Base-by-base conservation (phyloP, 2,797 vertebrate genomes). In the Anableps anableps region DNA sequence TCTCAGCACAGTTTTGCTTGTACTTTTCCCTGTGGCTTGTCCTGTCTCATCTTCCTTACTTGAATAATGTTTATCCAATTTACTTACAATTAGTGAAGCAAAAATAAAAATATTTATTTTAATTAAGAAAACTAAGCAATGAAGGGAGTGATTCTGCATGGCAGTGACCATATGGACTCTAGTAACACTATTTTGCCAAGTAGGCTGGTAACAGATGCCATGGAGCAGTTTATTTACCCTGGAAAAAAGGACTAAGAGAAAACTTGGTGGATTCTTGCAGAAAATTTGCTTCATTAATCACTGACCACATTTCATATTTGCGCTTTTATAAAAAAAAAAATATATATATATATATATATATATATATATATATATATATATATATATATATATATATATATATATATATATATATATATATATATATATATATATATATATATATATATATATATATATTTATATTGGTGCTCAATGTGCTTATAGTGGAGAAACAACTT, bases 81-180 rank as follows among this genome's bases (percentile, higher is more conserved):
- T 84, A 86, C 80, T 86, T 76, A 84, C 82, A 90, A 90, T 88
- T 84, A 88, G 83, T 88, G 82, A n/a, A 64, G 58, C 60, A 86
- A 74, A 90, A 89, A 88, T 75, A 48, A 80, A 88, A 92, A 91
- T 91, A 87, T 92, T 91, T 88, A 75, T 89, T 93, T 91, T 87
- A 93, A 92, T 93, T 93, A 93, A 84, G 90, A 83, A 88, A 89
- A 86, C 80, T 31, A 83, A 90, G 88, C 87, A 91, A 88, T 78
- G 86, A 88, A 78, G 73, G 76, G 77, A 83, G 75, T 82, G 83
- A 91, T 85, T 90, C 45, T 31, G 76, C 74, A 80, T 93, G 92
- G 88, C 88, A 88, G 88, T 90, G 90, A 88, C 90, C 93, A 94
- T 93, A 95, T 95, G 93, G 94, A 91, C 91, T 86, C 86, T 83